Base-by-base conservation (phyloP, 2,113 vertebrate genomes). In the Serinus canaria region DNA sequence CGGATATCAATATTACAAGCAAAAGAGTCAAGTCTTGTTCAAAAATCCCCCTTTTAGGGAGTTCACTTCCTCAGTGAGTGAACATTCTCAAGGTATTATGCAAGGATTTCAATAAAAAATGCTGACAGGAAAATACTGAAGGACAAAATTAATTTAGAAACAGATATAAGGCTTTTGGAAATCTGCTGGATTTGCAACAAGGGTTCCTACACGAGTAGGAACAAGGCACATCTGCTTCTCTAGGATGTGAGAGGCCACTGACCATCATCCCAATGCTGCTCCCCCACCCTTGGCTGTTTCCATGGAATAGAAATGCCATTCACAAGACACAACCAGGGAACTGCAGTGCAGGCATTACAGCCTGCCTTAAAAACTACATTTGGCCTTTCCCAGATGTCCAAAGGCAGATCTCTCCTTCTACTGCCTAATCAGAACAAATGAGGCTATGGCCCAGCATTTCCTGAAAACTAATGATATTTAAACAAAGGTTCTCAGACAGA, bases 171-270 rank as follows among this genome's bases (percentile, higher is more conserved):
- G 10, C 16, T 62, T 77, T 50, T 39, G 19, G 39, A 79, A 72
- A 27, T 31, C 6, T 39, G 24, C 1, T 63, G 76, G 35, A 68
- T 76, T 67, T 83, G 28, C 63, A 79, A 11, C 21, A 15, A 11
- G 23, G 24, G 30, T 24, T 82, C 44, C 43, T 9, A 37, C 20
- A 25, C 0, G 3, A 9, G 20, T 0, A 52, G 52, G n/a, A 59
- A 39, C 3, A 9, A 35, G 46, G 73, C 73, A 28, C 16, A 23
- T 16, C 11, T 23, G 58, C 58, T 27, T 23, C 41, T 70, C 47
- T 0, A 3, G n/a, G 21, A 16, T 1, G 23, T 11, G 44, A 70
- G 28, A 44, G 39, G 49, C 33, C 63, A 8, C 43, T 44, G 64
- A 19, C 6, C 16, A 12, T n/a, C 21, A 33, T 6, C 24, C 81